These are phyloP conservation scores for Barnardius zonarius DNA, from an alignment of 2,113 vertebrate species.

Conservation along the genomic window DNA sequence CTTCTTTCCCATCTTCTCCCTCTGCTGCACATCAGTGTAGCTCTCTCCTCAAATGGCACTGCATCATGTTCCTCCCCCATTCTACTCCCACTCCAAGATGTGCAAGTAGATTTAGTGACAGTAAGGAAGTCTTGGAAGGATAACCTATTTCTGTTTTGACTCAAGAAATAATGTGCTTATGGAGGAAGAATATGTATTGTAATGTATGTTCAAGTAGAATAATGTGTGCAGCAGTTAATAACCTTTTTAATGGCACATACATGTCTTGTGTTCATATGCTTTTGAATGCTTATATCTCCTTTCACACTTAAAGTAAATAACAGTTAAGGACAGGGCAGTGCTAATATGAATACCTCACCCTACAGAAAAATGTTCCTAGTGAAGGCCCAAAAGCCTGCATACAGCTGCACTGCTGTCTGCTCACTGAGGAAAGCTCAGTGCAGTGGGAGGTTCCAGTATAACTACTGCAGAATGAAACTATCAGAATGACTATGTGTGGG, in stretches of 20 bases:
- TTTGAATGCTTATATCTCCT: background rate
- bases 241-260: too few species aligned
- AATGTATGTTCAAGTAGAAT: background rate
- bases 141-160: background rate
- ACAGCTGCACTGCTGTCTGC: background rate
- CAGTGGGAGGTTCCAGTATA: background rate
- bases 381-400: accelerated
- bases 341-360: accelerated
- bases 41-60: background rate
- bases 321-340: background rate
- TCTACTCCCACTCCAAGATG: background rate
- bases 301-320: background rate
- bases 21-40: background rate
- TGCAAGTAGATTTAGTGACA: background rate
- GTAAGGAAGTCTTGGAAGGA: background rate
- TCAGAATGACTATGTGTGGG: accelerated
- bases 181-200: background rate
- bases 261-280: accelerated
- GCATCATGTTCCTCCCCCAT: background rate
- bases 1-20: background rate
- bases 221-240: accelerated
- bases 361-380: background rate
- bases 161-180: background rate
- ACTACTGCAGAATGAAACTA: background rate
- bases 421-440: background rate